Conservation (phyloP, 2,797 vertebrate species). For the Botia kubotai region DNA sequence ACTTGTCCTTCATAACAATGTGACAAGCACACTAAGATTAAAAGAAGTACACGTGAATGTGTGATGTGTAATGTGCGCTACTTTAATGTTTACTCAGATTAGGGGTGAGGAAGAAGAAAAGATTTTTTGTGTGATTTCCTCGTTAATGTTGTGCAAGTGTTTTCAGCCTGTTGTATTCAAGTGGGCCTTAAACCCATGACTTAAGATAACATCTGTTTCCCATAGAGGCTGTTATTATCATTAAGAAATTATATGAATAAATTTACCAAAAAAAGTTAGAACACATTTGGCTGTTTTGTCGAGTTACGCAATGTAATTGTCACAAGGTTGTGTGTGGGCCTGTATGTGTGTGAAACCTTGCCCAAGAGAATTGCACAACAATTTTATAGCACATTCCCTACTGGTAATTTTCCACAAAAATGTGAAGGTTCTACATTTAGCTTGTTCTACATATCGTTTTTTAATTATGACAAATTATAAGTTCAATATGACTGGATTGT, state of each 20-base stretch:
- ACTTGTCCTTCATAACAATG: slow-evolving; percentile 10
- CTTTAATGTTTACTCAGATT: too few relatives aligned
- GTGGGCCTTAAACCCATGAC: background rate
- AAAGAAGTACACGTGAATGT: too few relatives aligned
- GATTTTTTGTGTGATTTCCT: background rate
- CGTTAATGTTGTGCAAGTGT: background rate
- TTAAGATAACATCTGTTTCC: background rate
- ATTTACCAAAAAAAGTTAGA: too few relatives aligned
- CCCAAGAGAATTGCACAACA: background rate
- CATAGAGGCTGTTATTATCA: too few relatives aligned
- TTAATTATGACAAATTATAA: background rate
- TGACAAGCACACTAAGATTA: background rate
- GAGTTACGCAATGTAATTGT: background rate
- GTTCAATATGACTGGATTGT: background rate
- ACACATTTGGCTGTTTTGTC: too few relatives aligned
- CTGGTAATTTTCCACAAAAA: background rate
- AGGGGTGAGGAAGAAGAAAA: too few relatives aligned
- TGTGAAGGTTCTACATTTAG: too few relatives aligned
- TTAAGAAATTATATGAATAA: too few relatives aligned
- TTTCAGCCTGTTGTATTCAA: background rate
- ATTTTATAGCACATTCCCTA: background rate
- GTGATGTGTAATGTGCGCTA: too few relatives aligned
- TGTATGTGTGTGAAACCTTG: background rate
- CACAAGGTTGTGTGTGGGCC: background rate
- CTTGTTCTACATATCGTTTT: background rate